Evolutionary conservation across 2,888 invertebrate genomes (phyloP).

Genomic region (Caenorhabditis becei): DNA sequence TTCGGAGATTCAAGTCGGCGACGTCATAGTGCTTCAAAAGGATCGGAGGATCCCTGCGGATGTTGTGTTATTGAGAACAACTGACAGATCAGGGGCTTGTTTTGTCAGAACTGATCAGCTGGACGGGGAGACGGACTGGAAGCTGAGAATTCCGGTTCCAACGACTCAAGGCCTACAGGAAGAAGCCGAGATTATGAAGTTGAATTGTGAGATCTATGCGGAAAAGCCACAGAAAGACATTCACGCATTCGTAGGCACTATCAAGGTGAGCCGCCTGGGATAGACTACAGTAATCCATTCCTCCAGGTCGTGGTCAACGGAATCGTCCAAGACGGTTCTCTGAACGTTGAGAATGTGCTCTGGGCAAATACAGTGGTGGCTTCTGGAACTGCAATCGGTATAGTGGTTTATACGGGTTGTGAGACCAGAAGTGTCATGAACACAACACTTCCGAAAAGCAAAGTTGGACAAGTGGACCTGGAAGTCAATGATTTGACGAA

Average conservation of each 20-base stretch:
- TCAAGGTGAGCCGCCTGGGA: slow-evolving; percentile 78
- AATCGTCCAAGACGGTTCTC: slow-evolving; percentile 87
- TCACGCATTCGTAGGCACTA: slow-evolving; percentile 95
- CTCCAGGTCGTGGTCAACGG: slow-evolving; percentile 69
- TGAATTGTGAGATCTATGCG: slow-evolving; percentile 92
- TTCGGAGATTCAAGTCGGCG: slow-evolving; percentile 87
- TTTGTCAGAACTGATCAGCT: slow-evolving; percentile 98
- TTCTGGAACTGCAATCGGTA: slow-evolving; percentile 87
- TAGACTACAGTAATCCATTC: too few relatives aligned
- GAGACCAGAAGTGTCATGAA: slow-evolving; percentile 99
- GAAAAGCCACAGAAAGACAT: slow-evolving; percentile 99
- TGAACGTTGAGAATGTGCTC: slow-evolving; percentile 95
- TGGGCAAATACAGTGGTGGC: slow-evolving; percentile 99
- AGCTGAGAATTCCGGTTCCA: slow-evolving; percentile 91
- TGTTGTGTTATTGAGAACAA: slow-evolving; percentile 88
- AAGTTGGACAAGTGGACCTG: slow-evolving; percentile 94
- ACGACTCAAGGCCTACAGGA: slow-evolving; percentile 91
- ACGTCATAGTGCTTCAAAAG: slow-evolving; percentile 90
- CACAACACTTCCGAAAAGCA: slow-evolving; percentile 94
- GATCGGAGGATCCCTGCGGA: slow-evolving; percentile 98
- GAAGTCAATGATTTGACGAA: slow-evolving; percentile 98
- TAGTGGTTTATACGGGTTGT: slow-evolving; percentile 90
- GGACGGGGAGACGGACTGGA: slow-evolving; percentile 95
- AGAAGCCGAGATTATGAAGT: slow-evolving; percentile 86
- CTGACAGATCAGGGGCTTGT: slow-evolving; percentile 88